Conservation (phyloP, 2,888 invertebrate species). For the Protonemura montana region DNA sequence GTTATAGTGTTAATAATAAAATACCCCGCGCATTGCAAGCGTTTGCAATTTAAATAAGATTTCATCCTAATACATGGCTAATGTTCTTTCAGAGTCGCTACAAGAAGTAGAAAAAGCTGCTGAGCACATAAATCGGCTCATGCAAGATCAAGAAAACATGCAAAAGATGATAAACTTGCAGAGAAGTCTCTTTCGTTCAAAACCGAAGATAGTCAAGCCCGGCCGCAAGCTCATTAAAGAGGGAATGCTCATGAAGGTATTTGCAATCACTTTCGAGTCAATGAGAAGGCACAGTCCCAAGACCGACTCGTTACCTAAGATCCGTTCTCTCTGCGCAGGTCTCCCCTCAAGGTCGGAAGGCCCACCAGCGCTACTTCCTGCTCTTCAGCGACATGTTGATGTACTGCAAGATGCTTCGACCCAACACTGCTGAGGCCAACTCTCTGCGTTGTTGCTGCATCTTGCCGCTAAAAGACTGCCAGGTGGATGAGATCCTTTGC, state of each 20-base stretch:
- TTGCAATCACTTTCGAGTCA: too few species aligned
- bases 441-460: constrained; percentile 72
- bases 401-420: constrained; percentile 72
- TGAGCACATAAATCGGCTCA: constrained; percentile 74
- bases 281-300: too few species aligned
- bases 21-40: too few species aligned
- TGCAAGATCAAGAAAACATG: constrained; percentile 76
- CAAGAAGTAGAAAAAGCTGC: constrained; percentile 73
- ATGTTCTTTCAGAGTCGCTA: constrained; percentile 65
- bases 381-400: constrained; percentile 77
- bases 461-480: constrained; percentile 75
- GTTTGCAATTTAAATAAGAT: too few species aligned
- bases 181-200: constrained; percentile 67
- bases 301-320: neutral
- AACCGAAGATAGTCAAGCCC: constrained; percentile 72
- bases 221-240: constrained; percentile 75
- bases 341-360: constrained; percentile 51
- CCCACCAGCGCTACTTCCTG: constrained; percentile 70
- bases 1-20: too few species aligned
- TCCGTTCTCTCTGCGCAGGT: constrained; percentile 48
- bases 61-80: too few species aligned
- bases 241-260: constrained; percentile 68
- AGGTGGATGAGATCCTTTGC: constrained; percentile 66
- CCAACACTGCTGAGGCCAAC: constrained; percentile 65
- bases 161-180: constrained; percentile 73